Percentiles rank a stretch among this genome's conserved stretches.
phyloP scores from a whole-genome alignment of 2,797 vertebrate species.

The Bradypodion ventrale region DNA sequence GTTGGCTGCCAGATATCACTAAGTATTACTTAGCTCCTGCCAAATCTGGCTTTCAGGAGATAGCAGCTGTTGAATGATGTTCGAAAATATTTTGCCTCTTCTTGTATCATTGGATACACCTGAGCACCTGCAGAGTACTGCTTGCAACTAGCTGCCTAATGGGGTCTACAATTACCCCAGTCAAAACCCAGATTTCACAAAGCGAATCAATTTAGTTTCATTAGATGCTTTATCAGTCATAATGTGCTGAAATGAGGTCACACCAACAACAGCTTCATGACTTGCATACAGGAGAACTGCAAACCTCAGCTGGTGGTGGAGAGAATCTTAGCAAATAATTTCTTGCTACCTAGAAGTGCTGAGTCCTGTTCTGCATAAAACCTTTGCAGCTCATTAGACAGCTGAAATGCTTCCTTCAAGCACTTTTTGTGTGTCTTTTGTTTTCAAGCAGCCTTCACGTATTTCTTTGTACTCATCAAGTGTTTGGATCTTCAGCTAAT shows the following conservation, averaged over 20 bases:
- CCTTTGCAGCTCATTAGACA: neutral
- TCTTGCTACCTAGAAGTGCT: neutral
- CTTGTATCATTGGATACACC: slow-evolving; percentile 22
- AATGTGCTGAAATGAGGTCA: slow-evolving; percentile 23
- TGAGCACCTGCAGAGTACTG: slow-evolving; percentile 20
- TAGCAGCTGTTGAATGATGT: slow-evolving; percentile 40
- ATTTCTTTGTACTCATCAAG: neutral
- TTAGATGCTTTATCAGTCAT: slow-evolving; percentile 12
- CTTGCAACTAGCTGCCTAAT: neutral
- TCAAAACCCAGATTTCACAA: slow-evolving; percentile 15
- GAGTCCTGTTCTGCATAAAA: neutral
- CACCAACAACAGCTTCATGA: neutral
- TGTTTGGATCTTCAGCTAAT: neutral
- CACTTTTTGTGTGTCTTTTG: neutral
- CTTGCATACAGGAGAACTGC: neutral
- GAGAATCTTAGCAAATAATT: neutral
- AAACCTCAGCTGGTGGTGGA: neutral
- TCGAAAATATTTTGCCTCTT: slow-evolving; percentile 44
- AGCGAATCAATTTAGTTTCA: slow-evolving; percentile 33
- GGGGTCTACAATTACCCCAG: slow-evolving; percentile 27
- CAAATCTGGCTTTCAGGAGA: slow-evolving; percentile 22
- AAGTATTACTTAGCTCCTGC: slow-evolving; percentile 15
- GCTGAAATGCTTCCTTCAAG: neutral
- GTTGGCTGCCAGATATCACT: neutral
- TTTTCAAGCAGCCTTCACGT: neutral